Evolutionary conservation across 1,140 invertebrate species (phyloP), one percentile per base, ranked within the genome.

Genomic region (Zaprionus africanus): DNA sequence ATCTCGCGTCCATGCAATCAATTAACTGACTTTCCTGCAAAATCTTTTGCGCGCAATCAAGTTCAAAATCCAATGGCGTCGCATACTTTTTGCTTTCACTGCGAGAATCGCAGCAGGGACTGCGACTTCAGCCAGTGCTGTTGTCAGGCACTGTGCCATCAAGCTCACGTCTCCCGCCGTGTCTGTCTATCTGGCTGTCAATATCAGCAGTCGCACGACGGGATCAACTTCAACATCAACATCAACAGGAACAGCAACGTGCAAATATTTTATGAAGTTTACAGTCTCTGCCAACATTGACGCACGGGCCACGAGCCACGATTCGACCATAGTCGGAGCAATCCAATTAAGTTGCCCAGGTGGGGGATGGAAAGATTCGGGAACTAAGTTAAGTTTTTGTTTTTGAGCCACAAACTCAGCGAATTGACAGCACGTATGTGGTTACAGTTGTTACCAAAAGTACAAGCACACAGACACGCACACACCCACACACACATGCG

Each of bases 151-250:
- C 31, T 11, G 31, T 13, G 19, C 5, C 46, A 46, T 46, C n/a
- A 46, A n/a, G 41, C 41, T 17, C 41, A 46, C 46, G 9, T 51
- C 46, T 51, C 19, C 19, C 46, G 46, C 19, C 9, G 54, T 13
- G n/a, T 66, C 82, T 87, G 84, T 90, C 84, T 87, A 87, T 87
- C 84, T 46, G 26, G 36, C 85, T 90, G 84, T 87, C 84, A 87
- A 87, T 87, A 88, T 88, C 75, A 78, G 59, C 3, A 72, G 63
- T 63, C 43, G 15, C 26, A 13, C 49, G 53, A 49, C 54, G 64
- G 54, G 54, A 66, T 53, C 71, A 67, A 67, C 63, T 46, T 60
- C 60, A 49, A 24, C 38, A 53, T 34, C 51, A 49, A 80, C 80
- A 78, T 71, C 75, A 70, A 59, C 60, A 79, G 76, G 53, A 81